phyloP scores from a whole-genome alignment of 2,888 invertebrate genomes.

The Erebia epiphron region DNA sequence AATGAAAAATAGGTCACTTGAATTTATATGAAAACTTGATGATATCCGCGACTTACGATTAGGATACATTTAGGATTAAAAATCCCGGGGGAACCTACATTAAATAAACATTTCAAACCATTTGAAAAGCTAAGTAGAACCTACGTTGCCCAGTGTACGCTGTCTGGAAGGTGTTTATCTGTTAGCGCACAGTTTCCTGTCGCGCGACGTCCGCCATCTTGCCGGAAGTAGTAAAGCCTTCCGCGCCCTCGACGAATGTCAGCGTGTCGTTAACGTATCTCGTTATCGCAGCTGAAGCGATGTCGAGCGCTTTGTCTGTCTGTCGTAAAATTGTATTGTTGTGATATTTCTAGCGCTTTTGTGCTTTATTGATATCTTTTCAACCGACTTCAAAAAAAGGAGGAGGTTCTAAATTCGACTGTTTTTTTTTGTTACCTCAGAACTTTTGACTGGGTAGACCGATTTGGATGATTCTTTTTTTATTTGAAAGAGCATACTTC shows the following conservation, averaged over 20 bases:
- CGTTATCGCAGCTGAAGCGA: slow-evolving; percentile 48
- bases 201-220: slow-evolving; percentile 75
- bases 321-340: slow-evolving; percentile 49
- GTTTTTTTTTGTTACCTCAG: too few species aligned
- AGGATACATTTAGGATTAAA: too few species aligned
- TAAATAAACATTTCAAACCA: neutral
- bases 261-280: slow-evolving; percentile 50
- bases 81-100: too few species aligned
- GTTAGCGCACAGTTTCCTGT: slow-evolving; percentile 72
- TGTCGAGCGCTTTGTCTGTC: slow-evolving; percentile 48
- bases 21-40: too few species aligned
- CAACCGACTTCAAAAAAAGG: too few species aligned
- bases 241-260: slow-evolving; percentile 64
- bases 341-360: slow-evolving; percentile 30
- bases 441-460: too few species aligned
- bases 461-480: too few species aligned
- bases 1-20: too few species aligned
- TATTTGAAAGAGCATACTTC: too few species aligned
- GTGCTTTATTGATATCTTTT: slow-evolving; percentile 2
- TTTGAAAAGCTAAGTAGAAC: neutral
- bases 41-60: too few species aligned
- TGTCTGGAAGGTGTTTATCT: slow-evolving; percentile 56
- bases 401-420: too few species aligned
- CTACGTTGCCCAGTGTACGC: neutral
- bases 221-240: slow-evolving; percentile 83